A percentile compares a stretch with the other conserved stretches of the same genome.
Evolutionary conservation across 2,113 vertebrate genomes (phyloP).

Genomic region (Stegastes partitus): DNA sequence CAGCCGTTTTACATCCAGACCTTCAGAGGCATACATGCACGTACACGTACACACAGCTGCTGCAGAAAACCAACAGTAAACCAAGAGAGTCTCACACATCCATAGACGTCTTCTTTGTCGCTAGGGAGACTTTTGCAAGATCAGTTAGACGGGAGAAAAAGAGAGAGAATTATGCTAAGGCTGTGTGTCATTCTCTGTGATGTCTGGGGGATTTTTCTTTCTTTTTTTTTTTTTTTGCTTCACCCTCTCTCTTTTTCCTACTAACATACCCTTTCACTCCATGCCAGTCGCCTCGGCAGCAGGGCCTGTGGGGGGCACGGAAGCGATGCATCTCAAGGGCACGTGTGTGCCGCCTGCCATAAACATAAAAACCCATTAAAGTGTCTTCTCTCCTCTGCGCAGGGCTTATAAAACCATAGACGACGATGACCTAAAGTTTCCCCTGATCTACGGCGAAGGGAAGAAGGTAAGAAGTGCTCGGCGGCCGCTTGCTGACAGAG

Average conservation of each 20-base stretch:
- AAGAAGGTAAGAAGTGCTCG: conserved; percentile 90
- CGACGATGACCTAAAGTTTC: conserved; percentile 96
- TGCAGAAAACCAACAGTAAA: conserved; percentile 38
- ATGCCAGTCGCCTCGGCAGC: conserved; percentile 43
- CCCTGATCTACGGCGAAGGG: conserved; percentile 97
- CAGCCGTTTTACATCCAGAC: conserved; percentile 48
- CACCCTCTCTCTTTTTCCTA: neutral
- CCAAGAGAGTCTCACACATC: conserved; percentile 19
- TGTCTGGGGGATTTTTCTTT: conserved; percentile 24
- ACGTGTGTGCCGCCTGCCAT: conserved; percentile 42
- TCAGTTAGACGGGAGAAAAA: neutral
- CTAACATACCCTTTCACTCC: conserved; percentile 24
- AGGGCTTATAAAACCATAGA: conserved; percentile 99
- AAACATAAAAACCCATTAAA: conserved; percentile 65
- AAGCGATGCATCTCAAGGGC: conserved; percentile 35
- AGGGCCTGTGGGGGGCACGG: neutral
- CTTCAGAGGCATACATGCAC: conserved; percentile 8
- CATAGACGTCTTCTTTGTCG: conserved; percentile 24
- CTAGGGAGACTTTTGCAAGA: conserved; percentile 45
- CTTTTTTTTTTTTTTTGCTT: conserved; percentile 14
- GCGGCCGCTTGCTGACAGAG: conserved; percentile 28
- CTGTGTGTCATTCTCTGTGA: conserved; percentile 9
- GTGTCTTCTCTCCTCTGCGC: conserved; percentile 58
- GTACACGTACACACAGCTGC: neutral
- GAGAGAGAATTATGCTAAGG: conserved; percentile 24